These are phyloP conservation scores for Forbesichthys agassizii DNA, from an alignment of 2,113 vertebrate species.

Conservation along the genomic window DNA sequence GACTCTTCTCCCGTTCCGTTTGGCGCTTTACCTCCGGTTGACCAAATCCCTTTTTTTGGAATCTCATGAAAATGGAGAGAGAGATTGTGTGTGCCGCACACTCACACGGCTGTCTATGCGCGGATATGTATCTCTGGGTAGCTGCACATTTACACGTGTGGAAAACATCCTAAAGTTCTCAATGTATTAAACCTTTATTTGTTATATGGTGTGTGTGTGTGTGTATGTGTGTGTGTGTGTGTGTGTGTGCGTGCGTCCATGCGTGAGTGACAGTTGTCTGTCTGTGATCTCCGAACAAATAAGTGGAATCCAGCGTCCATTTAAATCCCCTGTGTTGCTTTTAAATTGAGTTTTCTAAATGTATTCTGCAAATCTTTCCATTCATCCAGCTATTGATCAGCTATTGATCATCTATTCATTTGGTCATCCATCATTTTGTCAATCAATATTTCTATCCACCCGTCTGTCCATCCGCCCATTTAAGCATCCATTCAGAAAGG, in stretches of 20 bases:
- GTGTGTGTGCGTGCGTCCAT: constrained; percentile 5
- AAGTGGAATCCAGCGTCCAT: constrained; percentile 11
- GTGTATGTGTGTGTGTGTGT: background rate
- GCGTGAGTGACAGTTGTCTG: background rate
- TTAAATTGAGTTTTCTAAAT: constrained; percentile 58
- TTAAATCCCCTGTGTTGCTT: constrained; percentile 54
- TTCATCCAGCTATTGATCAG: constrained; percentile 25
- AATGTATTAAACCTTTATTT: background rate
- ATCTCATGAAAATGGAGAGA: constrained; percentile 46
- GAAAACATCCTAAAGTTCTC: too few species aligned
- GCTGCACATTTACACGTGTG: too few species aligned
- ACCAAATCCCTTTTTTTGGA: constrained; percentile 63
- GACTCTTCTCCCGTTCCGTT: constrained; percentile 32
- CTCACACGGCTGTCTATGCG: too few species aligned
- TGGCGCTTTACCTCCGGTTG: constrained; percentile 27
- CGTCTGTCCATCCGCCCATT: constrained; percentile 36
- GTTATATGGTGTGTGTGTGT: background rate
- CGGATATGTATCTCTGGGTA: too few species aligned
- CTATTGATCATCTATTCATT: too few species aligned
- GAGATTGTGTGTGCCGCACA: background rate
- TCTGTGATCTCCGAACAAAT: too few species aligned
- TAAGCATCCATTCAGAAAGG: background rate
- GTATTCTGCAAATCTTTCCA: constrained; percentile 46
- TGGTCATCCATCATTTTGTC: constrained; percentile 25
- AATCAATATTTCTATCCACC: constrained; percentile 18